Evolutionary conservation across 2,888 invertebrate species (phyloP), one percentile per base, ranked within the genome.

Genomic region (Thyatira batis): DNA sequence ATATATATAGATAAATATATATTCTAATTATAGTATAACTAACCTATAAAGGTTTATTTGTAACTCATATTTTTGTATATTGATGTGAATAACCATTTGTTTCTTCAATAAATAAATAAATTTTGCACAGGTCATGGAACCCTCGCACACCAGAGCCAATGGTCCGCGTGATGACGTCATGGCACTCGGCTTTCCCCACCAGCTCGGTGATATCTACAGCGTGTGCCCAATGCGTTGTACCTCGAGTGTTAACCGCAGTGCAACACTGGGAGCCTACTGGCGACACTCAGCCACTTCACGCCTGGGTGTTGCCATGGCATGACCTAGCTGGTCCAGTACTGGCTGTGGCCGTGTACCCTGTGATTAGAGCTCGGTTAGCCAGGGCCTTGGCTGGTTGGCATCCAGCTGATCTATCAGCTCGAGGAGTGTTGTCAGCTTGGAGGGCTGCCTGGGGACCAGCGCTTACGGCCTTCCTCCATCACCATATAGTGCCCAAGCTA

Each of bases 281-380:
- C 0, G 99, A 99, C 82, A 97, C 97, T 0, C 94, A 98, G 63
- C 99, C 99, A 11, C 96, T 99, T 64, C 99, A 99, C 84, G 94
- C 96, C 3, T 99, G 99, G 99, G 95, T 99, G 58, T 95, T 98
- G 82, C 99, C 99, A 0, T 99, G 99, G 99, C 94, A 98, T 57
- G 95, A 96, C 0, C 86, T 97, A 6, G 94, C 98, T 78, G 96
- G 89, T 0, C 71, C 76, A 0, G 90, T 93, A 20, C 82, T 95
- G 50, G 92, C 93, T 21, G 87, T 90, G 0, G 87, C 91, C 0
- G 95, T 98, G 30, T 98, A 98, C 91, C 97, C 98, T 0, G 95
- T 96, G 45, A 98, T 99, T 69, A 94, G 99, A 45, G 96, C 98
- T 51, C 99, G 99, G 78, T 92, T 99, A 50, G 96, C 97, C 27